Base-by-base conservation (phyloP, 2,888 invertebrate genomes). In the Erpobdella octoculata region DNA sequence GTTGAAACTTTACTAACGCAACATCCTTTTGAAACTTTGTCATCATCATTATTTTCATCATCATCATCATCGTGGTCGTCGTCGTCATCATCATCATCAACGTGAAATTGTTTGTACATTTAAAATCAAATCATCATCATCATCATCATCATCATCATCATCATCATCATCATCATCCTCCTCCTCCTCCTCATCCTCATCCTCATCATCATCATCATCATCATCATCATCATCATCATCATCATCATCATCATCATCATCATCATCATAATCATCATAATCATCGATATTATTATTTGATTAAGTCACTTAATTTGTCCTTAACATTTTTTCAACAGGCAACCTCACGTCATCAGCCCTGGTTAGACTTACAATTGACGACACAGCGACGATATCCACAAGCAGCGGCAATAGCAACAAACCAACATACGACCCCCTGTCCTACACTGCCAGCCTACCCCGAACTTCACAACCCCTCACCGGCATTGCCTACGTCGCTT, bases 191-290 rank as follows among this genome's bases (percentile, higher is more conserved):
- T 53, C 53, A 53, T 53, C 53, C 3, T 53, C 53, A 48, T 48
- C 48, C n/a, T 9, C 48, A 9, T 48, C 48, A 12, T 53, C 53
- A 53, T 53, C 53, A 53, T 53, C 53, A 53, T 18, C 53, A 53
- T 53, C 53, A 53, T 53, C 53, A n/a, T 15, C 53, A 53, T 53
- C 53, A 53, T 53, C 53, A 53, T 53, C 53, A 53, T n/a, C 53
- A n/a, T n/a, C 5, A n/a, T n/a, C 53, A n/a, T n/a, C 53, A n/a
- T 8, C 53, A n/a, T 53, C 53, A n/a, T 53, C 53, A 53, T 53
- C 53, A 53, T 53, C 53, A 53, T 53, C 53, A 53, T 46, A 18
- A 5, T 46, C 46, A 21, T 46, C 46, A 46, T 46, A 4, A 21
- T n/a, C 48, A 48, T 48, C 48, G 48, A 48, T 3, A n/a, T n/a